Evolutionary conservation across 2,797 vertebrate genomes (phyloP).

Genomic region (Hyperoplus lanceolatus): DNA sequence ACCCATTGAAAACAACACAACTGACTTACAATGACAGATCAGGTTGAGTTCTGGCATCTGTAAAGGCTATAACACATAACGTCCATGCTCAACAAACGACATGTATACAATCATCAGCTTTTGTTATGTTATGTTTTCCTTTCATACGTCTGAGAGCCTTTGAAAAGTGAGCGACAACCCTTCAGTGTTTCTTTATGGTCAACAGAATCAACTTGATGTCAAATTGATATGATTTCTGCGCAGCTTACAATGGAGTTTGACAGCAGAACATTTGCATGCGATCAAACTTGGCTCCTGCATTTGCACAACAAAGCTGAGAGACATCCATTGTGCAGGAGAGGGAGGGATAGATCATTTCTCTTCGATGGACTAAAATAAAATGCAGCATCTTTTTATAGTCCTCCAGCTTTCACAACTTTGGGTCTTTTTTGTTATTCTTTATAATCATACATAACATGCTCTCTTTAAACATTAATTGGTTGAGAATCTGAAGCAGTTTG

Average conservation of each 20-base stretch:
- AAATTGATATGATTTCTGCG: not conserved
- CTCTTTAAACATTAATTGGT: conserved; percentile 35
- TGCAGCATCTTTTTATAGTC: conserved; percentile 26
- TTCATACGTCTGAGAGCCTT: not conserved
- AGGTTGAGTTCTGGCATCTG: not conserved
- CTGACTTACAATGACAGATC: not conserved
- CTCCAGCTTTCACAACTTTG: conserved; percentile 7
- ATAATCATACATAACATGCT: not conserved
- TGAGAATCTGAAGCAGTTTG: conserved; percentile 7
- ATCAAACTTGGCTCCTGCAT: conserved; percentile 18
- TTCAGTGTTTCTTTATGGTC: not conserved
- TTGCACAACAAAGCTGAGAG: conserved; percentile 32
- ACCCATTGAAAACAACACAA: not conserved
- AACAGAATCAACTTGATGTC: not conserved
- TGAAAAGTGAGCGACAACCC: not conserved
- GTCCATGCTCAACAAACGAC: not conserved
- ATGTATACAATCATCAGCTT: not conserved
- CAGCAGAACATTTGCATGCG: not conserved
- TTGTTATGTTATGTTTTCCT: not conserved
- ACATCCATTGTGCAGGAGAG: conserved; percentile 9
- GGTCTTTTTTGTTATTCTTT: conserved; percentile 5
- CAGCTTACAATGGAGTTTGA: not conserved
- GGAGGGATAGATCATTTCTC: conserved; percentile 24
- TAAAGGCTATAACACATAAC: not conserved
- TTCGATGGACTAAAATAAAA: conserved; percentile 6